Percentiles rank a stretch among this genome's conserved stretches.
These are phyloP conservation scores for Helicoverpa assulta DNA, from an alignment of 2,888 invertebrate species.

Conservation along the genomic window DNA sequence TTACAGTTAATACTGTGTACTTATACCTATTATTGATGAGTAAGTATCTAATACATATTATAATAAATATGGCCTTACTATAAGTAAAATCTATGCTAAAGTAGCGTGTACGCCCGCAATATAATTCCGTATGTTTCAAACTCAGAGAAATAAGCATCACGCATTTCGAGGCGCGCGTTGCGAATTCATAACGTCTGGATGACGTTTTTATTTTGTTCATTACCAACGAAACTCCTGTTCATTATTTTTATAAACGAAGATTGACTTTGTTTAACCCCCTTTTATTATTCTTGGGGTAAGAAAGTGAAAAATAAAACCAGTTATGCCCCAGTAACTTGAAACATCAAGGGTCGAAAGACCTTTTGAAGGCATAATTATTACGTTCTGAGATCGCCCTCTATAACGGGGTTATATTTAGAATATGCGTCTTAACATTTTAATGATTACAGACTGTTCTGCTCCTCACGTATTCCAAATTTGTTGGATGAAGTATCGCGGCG, in stretches of 20 bases:
- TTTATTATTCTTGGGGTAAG: constrained; percentile 32
- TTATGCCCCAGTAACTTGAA: constrained; percentile 25
- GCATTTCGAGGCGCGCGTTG: constrained; percentile 76
- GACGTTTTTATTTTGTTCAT: constrained; percentile 82
- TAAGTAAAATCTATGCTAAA: too few species aligned
- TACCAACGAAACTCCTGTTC: constrained; percentile 72
- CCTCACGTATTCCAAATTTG: not conserved
- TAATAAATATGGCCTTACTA: too few species aligned
- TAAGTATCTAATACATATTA: too few species aligned
- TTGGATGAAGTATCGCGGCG: not conserved
- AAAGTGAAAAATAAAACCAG: constrained; percentile 29
- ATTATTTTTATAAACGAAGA: constrained; percentile 70
- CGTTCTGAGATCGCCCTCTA: constrained; percentile 4
- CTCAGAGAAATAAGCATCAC: constrained; percentile 73
- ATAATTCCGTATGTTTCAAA: constrained; percentile 58
- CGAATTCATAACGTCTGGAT: constrained; percentile 82
- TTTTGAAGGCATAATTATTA: constrained; percentile 24
- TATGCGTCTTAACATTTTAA: not conserved
- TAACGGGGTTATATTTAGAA: constrained; percentile 19
- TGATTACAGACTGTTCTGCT: not conserved
- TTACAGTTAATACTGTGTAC: too few species aligned
- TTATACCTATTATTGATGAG: too few species aligned
- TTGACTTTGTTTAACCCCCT: constrained; percentile 53
- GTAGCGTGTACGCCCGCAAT: constrained; percentile 20
- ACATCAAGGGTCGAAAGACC: constrained; percentile 7